phyloP scores from a whole-genome alignment of 2,888 invertebrate species.

The Leucozona laternaria region DNA sequence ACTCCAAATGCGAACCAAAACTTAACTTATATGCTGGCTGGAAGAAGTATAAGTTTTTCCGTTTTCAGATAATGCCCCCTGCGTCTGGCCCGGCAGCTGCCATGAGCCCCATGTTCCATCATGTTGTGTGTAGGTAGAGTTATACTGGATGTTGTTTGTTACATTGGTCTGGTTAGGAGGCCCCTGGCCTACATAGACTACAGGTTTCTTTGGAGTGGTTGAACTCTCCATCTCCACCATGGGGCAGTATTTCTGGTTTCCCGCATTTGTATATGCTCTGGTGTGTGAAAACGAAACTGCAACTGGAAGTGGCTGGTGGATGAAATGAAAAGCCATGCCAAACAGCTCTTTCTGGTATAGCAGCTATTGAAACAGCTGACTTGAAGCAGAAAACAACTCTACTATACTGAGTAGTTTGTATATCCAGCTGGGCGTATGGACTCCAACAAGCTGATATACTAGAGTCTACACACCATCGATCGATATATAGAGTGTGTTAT shows the following conservation, averaged over 20 bases:
- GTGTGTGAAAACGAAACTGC: conserved; percentile 64
- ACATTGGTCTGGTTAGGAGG: conserved; percentile 74
- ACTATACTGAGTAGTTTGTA: conserved; percentile 2
- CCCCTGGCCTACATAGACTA: conserved; percentile 74
- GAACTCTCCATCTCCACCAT: conserved; percentile 65
- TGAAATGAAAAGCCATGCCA: conserved; percentile 70
- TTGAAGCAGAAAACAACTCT: conserved; percentile 40
- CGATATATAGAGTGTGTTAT: neutral
- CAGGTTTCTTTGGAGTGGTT: conserved; percentile 71
- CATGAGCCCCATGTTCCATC: too few species aligned
- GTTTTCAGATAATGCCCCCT: conserved; percentile 16
- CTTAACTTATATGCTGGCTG: conserved; percentile 59
- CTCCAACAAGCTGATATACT: neutral
- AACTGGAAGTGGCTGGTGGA: conserved; percentile 67
- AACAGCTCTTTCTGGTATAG: conserved; percentile 38
- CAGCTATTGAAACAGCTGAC: conserved; percentile 65
- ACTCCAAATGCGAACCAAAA: conserved; percentile 45
- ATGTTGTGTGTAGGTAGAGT: neutral
- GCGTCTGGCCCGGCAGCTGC: neutral
- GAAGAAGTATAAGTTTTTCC: conserved; percentile 42
- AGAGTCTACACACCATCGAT: neutral
- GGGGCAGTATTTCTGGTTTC: conserved; percentile 66
- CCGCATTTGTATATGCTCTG: neutral
- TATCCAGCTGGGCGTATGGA: conserved; percentile 41
- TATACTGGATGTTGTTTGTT: conserved; percentile 54